phyloP scores from a whole-genome alignment of 1,140 invertebrate genomes.

The Drosophila kohkoa region DNA sequence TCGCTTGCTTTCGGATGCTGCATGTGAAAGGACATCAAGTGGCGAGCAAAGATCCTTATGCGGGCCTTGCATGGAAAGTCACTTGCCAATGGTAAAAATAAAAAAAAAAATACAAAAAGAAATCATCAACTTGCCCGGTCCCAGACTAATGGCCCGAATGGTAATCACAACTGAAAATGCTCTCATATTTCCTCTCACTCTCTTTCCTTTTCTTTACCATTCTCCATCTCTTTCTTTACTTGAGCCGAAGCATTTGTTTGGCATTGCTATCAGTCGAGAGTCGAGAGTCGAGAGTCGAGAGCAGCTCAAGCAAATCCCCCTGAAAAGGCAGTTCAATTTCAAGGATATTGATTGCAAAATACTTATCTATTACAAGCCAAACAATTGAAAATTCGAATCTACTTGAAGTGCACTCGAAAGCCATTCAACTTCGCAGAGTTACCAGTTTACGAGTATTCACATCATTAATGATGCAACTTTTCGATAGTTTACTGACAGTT shows the following conservation, averaged over 20 bases:
- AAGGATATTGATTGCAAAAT: conserved; percentile 44
- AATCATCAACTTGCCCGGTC: conserved; percentile 26
- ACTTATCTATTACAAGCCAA: conserved; percentile 31
- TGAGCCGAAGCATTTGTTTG: not conserved
- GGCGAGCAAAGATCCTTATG: conserved; percentile 31
- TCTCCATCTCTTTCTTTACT: not conserved
- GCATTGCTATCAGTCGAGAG: conserved; percentile 6
- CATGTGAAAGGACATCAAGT: conserved; percentile 42
- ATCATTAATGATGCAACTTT: conserved; percentile 1
- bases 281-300: not conserved
- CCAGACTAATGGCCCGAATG: conserved; percentile 44
- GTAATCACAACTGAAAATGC: conserved; percentile 36
- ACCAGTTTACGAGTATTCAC: not conserved
- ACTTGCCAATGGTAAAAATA: conserved; percentile 34
- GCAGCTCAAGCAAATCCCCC: conserved; percentile 16
- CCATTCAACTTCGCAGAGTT: conserved; percentile 9
- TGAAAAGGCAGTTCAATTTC: conserved; percentile 24
- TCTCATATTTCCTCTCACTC: not conserved
- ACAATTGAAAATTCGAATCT: conserved; percentile 13
- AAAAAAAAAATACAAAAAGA: too few relatives aligned
- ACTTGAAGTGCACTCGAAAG: conserved; percentile 17
- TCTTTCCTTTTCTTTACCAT: not conserved
- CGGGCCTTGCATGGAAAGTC: conserved; percentile 36
- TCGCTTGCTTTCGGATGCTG: conserved; percentile 23
- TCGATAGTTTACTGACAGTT: not conserved